Percentiles rank a stretch among this genome's conserved stretches.
These are phyloP conservation scores for Amazona guildingii DNA, from an alignment of 2,113 vertebrate species.

Conservation along the genomic window DNA sequence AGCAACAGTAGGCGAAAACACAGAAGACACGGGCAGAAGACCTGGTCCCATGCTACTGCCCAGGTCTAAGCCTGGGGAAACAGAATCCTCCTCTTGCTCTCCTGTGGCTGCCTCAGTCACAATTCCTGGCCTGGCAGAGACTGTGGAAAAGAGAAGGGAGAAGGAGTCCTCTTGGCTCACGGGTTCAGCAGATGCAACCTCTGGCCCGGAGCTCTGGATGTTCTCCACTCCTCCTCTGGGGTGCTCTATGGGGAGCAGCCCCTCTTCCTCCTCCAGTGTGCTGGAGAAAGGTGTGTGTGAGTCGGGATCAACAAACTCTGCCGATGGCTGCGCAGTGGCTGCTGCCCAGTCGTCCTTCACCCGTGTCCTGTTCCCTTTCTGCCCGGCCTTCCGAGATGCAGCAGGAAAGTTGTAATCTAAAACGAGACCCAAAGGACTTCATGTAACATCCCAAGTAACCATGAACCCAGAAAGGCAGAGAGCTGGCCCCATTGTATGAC, in stretches of 20 bases:
- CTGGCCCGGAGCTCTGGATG: not conserved
- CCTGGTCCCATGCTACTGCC: conserved; percentile 73
- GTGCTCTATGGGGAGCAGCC: conserved; percentile 72
- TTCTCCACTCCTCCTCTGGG: conserved; percentile 52
- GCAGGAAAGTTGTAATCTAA: conserved; percentile 77
- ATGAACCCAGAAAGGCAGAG: not conserved
- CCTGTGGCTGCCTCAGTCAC: not conserved
- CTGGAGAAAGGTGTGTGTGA: conserved; percentile 48
- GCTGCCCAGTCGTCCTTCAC: conserved; percentile 35
- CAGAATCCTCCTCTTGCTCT: conserved; percentile 62
- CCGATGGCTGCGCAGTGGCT: conserved; percentile 28
- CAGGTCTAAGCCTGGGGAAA: conserved; percentile 61
- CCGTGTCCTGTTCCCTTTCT: conserved; percentile 50
- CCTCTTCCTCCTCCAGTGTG: conserved; percentile 70
- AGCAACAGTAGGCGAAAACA: conserved; percentile 34
- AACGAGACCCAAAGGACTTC: conserved; percentile 35
- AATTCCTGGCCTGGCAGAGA: not conserved
- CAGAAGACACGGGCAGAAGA: conserved; percentile 32
- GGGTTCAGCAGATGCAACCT: conserved; percentile 5
- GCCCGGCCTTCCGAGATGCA: conserved; percentile 64
- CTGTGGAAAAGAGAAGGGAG: conserved; percentile 29
- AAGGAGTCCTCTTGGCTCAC: conserved; percentile 23
- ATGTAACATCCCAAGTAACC: not conserved
- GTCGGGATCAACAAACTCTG: conserved; percentile 66
- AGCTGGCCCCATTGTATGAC: not conserved